These are phyloP conservation scores for Dryobota labecula DNA, from an alignment of 2,888 invertebrate genomes.

Conservation along the genomic window DNA sequence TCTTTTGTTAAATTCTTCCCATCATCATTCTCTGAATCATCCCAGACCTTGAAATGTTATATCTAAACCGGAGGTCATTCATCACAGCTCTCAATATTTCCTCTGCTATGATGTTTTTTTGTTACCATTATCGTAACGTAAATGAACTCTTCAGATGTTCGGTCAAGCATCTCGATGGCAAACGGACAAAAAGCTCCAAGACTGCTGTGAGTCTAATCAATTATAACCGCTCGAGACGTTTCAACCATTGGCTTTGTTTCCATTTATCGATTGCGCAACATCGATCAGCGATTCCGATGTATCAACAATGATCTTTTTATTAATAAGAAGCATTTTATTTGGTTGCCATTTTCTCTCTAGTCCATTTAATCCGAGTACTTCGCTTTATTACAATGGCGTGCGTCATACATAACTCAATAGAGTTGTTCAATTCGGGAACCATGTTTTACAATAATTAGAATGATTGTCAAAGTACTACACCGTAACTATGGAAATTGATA, in stretches of 20 bases:
- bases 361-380: constrained; percentile 30
- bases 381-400: constrained; percentile 39
- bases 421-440: constrained; percentile 50
- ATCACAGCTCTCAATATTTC: constrained; percentile 54
- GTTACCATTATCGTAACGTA: constrained; percentile 64
- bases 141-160: constrained; percentile 75
- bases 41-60: constrained; percentile 52
- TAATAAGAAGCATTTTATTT: constrained; percentile 42
- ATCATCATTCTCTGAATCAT: constrained; percentile 21
- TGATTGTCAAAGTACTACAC: constrained; percentile 57
- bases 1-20: constrained; percentile 36
- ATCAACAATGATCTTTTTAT: constrained; percentile 60
- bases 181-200: constrained; percentile 71
- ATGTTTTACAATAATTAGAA: constrained; percentile 62
- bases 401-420: constrained; percentile 57
- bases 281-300: constrained; percentile 50
- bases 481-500: constrained; percentile 58
- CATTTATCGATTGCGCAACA: constrained; percentile 79
- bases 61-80: constrained; percentile 59
- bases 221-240: constrained; percentile 75
- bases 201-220: constrained; percentile 76
- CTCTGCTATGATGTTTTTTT: constrained; percentile 62
- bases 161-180: constrained; percentile 71
- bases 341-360: constrained; percentile 40
- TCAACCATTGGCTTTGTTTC: constrained; percentile 72